These are phyloP conservation scores for Microtus pennsylvanicus DNA, from an alignment of 2,113 vertebrate species.

Conservation along the genomic window DNA sequence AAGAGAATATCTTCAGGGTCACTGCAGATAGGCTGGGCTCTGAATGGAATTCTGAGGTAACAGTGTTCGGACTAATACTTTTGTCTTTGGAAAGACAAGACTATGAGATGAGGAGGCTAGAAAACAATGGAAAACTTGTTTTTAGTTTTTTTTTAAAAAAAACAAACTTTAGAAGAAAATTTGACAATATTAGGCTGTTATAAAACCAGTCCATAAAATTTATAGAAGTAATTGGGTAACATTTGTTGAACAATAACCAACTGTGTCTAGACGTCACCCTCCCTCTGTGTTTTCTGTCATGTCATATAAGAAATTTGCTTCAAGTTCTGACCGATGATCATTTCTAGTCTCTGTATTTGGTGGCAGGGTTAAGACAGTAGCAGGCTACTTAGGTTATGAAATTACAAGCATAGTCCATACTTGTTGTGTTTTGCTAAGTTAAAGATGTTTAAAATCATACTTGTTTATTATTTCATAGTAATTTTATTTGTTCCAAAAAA, in stretches of 20 bases:
- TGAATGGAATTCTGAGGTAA: background rate
- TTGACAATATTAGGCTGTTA: background rate
- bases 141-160: background rate
- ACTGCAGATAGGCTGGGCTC: background rate
- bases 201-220: background rate
- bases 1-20: conserved; percentile 13
- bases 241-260: background rate
- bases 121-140: background rate
- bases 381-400: background rate
- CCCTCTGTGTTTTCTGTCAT: background rate
- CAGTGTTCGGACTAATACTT: background rate
- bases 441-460: background rate
- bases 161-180: background rate
- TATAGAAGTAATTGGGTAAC: background rate
- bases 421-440: background rate
- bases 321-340: background rate
- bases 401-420: background rate
- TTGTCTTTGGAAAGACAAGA: background rate
- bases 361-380: conserved; percentile 2
- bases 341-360: background rate
- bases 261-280: background rate
- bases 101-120: background rate
- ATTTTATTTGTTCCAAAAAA: conserved; percentile 25
- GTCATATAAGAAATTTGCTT: background rate
- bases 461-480: background rate